Evolutionary conservation across 2,888 invertebrate genomes (phyloP).

Genomic region (Endomychus coccineus): DNA sequence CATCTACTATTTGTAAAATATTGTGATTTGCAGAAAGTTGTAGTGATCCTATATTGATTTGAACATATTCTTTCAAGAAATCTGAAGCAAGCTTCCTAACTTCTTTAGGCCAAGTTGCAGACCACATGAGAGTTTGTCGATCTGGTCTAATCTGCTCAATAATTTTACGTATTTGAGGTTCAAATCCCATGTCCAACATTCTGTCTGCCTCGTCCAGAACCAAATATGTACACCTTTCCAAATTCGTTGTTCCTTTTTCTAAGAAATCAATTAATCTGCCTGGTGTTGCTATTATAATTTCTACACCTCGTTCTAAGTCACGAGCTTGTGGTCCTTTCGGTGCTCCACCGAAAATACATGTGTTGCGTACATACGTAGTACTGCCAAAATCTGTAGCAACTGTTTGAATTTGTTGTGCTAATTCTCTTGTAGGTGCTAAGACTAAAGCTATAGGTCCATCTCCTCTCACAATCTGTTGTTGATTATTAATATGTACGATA

Average conservation of each 20-base stretch:
- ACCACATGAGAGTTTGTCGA: slow-evolving; percentile 94
- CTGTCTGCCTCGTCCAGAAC: slow-evolving; percentile 90
- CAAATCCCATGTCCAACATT: slow-evolving; percentile 96
- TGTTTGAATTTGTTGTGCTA: slow-evolving; percentile 74
- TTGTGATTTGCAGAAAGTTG: slow-evolving; percentile 86
- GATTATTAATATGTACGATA: slow-evolving; percentile 76
- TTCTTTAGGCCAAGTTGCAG: slow-evolving; percentile 96
- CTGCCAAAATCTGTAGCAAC: slow-evolving; percentile 77
- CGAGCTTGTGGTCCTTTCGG: slow-evolving; percentile 75
- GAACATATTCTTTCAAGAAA: slow-evolving; percentile 80
- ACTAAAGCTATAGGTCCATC: slow-evolving; percentile 78
- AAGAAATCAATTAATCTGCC: slow-evolving; percentile 77
- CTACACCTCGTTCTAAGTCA: slow-evolving; percentile 65
- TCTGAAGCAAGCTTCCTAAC: slow-evolving; percentile 85
- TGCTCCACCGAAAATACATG: slow-evolving; percentile 86
- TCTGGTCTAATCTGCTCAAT: slow-evolving; percentile 87
- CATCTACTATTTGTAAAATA: slow-evolving; percentile 83
- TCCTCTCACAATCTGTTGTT: slow-evolving; percentile 64
- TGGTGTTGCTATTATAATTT: slow-evolving; percentile 80
- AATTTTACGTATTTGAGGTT: slow-evolving; percentile 88
- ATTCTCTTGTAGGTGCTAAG: slow-evolving; percentile 66
- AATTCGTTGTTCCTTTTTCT: slow-evolving; percentile 60
- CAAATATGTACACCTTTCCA: slow-evolving; percentile 71
- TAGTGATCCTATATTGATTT: slow-evolving; percentile 83
- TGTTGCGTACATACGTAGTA: slow-evolving; percentile 68